Evolutionary conservation across 2,113 vertebrate species (phyloP).

Genomic region (Trinectes maculatus): DNA sequence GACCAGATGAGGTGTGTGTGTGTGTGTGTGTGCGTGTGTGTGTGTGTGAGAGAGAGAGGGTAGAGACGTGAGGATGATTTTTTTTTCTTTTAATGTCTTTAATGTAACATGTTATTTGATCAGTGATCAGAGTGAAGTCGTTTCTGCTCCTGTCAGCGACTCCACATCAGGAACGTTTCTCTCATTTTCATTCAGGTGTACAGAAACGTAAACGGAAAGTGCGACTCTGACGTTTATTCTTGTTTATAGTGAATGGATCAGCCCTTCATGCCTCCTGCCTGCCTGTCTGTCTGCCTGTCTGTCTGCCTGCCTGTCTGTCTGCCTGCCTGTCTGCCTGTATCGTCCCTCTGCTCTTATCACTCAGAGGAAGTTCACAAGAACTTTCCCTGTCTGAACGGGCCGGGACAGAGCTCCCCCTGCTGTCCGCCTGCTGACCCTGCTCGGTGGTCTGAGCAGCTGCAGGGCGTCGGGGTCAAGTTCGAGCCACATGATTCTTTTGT

Average conservation of each 20-base stretch:
- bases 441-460: not conserved
- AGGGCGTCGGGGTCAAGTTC: constrained; percentile 56
- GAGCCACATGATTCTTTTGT: constrained; percentile 6
- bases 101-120: no score
- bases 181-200: no score
- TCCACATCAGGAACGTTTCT: no score
- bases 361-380: constrained; percentile 74
- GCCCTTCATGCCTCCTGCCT: constrained; percentile 34
- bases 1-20: constrained; percentile 56
- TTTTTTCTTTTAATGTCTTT: constrained; percentile 38
- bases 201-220: no score
- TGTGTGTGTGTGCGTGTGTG: no score
- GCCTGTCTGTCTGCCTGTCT: constrained; percentile 67
- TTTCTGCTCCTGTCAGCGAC: no score
- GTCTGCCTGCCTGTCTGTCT: constrained; percentile 56
- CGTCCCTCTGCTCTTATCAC: constrained; percentile 74
- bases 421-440: constrained; percentile 37
- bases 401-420: constrained; percentile 72
- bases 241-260: constrained; percentile 47
- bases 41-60: not conserved
- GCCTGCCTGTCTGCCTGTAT: constrained; percentile 63
- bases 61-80: constrained; percentile 6
- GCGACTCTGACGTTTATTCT: constrained; percentile 23
- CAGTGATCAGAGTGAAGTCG: no score
- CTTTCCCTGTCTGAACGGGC: constrained; percentile 61